phyloP scores from a whole-genome alignment of 2,888 invertebrate species.

The Eutolmus rufibarbis region DNA sequence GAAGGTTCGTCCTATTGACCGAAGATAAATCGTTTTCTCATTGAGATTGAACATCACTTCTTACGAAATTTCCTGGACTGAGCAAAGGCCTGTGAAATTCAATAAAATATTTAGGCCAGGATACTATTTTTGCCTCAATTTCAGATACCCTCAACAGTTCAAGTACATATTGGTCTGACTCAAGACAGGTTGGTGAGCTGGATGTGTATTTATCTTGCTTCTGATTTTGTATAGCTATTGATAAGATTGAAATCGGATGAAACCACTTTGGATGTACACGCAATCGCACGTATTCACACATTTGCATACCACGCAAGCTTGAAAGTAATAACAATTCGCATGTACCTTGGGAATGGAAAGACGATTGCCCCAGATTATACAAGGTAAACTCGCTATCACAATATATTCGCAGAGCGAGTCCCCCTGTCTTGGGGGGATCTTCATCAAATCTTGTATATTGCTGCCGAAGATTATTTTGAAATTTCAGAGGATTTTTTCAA shows the following conservation, averaged over 20 bases:
- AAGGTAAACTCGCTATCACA: conserved; percentile 13
- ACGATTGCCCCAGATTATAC: conserved; percentile 25
- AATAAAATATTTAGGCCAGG: conserved; percentile 27
- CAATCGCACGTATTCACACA: not conserved
- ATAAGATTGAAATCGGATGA: conserved; percentile 32
- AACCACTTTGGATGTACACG: not conserved
- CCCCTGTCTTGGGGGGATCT: not conserved
- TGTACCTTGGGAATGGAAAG: not conserved
- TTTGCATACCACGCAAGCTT: not conserved
- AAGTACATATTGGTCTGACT: not conserved
- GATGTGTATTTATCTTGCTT: not conserved
- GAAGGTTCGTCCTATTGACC: not conserved
- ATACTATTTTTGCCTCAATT: conserved; percentile 24
- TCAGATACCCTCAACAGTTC: not conserved
- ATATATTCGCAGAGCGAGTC: conserved; percentile 5
- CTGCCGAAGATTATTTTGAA: conserved; percentile 1
- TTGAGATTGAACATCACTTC: not conserved
- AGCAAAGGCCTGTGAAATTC: not conserved
- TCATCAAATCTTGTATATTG: conserved; percentile 28
- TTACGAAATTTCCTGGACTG: not conserved
- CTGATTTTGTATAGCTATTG: not conserved
- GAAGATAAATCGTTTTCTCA: not conserved
- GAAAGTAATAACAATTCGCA: conserved; percentile 10
- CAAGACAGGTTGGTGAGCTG: not conserved
- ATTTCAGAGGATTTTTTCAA: not conserved